Evolutionary conservation across 1,140 invertebrate genomes (phyloP), one percentile per base, ranked within the genome.

Genomic region (Catajapyx aquilonaris): DNA sequence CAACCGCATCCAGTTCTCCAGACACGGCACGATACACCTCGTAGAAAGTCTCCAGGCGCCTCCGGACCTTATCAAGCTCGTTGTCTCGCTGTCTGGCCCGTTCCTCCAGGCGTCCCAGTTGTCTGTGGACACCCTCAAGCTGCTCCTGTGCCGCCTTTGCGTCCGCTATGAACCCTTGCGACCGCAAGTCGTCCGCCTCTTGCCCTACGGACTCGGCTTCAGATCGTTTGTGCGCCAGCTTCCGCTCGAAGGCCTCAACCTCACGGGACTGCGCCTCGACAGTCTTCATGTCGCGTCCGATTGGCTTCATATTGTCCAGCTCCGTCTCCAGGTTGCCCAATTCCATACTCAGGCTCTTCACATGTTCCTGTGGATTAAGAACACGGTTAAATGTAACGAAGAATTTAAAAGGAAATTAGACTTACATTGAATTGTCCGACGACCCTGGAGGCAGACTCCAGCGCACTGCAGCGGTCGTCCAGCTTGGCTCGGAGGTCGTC

Each of bases 201-300:
- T 85, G 81, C 7, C 83, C 83, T 35, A 71, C 13, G 23, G 7
- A 28, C 23, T 28, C 7, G 7, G 13, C 23, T 13, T 28, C 23
- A 28, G 7, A 7, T 23, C 33, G 28, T 42, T 33, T 28, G 2
- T 46, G 38, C n/a, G 41, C 39, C 22, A 65, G 46, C 45, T 74
- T 79, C 31, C 61, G 65, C 30, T 75, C 64, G 43, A 85, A 68
- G 33, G 65, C 66, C 18, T 59, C 61, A 1, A 81, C 63, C 43
- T 94, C 81, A 30, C 86, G 76, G 16, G 87, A 65, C 55, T 95
- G 88, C n/a, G 56, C 59, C 21, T 75, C 65, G 0, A 96, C 77
- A 1, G 73, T 73, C 49, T 83, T 80, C 16, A 90, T 68, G 50
- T 94, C 87, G 16, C 88, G 65, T 4, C 73, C 85, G 1, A 86